phyloP scores from a whole-genome alignment of 2,113 vertebrate genomes.

The Cyanistes caeruleus region DNA sequence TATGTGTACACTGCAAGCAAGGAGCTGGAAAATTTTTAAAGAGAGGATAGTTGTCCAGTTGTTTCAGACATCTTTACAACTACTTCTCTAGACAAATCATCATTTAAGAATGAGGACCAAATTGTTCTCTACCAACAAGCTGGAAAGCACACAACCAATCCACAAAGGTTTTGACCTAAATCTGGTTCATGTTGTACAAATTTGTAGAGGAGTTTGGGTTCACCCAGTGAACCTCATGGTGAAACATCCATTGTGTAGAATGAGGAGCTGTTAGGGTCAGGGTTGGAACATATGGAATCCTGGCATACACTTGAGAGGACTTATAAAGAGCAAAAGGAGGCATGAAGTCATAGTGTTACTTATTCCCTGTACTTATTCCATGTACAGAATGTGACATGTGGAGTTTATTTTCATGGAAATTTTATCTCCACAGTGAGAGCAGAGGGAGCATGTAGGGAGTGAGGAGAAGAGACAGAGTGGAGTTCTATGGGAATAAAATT shows the following conservation, averaged over 20 bases:
- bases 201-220: background rate
- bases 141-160: background rate
- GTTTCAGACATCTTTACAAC: background rate
- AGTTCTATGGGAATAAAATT: background rate
- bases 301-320: background rate
- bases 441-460: background rate
- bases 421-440: background rate
- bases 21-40: background rate
- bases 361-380: background rate
- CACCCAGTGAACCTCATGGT: background rate
- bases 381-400: accelerated
- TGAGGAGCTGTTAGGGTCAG: background rate
- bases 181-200: background rate
- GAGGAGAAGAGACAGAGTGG: background rate
- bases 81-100: background rate
- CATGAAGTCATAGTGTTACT: background rate
- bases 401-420: background rate
- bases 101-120: background rate
- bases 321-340: background rate
- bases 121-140: background rate
- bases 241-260: background rate
- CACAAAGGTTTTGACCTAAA: background rate
- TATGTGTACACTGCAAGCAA: background rate
- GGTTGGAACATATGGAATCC: background rate
- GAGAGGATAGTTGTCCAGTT: background rate